Evolutionary conservation across 2,888 invertebrate genomes (phyloP), one percentile per base, ranked within the genome.

Genomic region (Syrphus vitripennis): DNA sequence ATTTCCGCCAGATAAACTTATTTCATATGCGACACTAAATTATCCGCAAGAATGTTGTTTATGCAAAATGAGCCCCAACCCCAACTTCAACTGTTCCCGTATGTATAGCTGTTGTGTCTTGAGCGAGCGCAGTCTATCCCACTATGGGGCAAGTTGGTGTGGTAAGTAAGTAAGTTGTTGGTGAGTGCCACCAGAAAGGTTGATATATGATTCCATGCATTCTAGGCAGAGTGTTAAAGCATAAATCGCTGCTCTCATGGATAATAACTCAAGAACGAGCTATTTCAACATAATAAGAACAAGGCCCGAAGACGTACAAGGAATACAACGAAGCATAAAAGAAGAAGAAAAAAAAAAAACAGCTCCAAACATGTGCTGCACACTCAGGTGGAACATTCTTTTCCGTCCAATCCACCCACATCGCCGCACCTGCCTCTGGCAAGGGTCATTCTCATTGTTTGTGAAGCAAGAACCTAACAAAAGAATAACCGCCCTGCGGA

Each of bases 1-100:
- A 88, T 88, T 88, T 88, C 89, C 88, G 88, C 89, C 88, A 88
- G 89, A 89, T 89, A 89, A 89, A 89, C 89, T 88, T 89, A 89
- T 89, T 88, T 88, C 89, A 88, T 88, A 89, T 89, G 89, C 89
- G 88, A 88, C 88, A 89, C 88, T 89, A 89, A 89, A 89, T 89
- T 89, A 89, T 89, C 89, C 88, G 65, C 89, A 89, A 89, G 89
- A 89, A 89, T 89, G 88, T 89, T 88, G 88, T 89, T 89, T 89
- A 88, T 88, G 88, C 87, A 88, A 87, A 86, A 83, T 78, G 48
- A 83, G 81, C 57, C 77, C 82, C 78, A 50, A 50, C 50, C 50
- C 50, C 12, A 10, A 1, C 34, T 12, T 70, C 6, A 14, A 67
- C 48, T 12, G 4, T 29, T 34, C 21, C n/a, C 21, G 26, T 40